Conservation (phyloP, 1,140 invertebrate genomes). For the Tetragonula clypearis region DNA sequence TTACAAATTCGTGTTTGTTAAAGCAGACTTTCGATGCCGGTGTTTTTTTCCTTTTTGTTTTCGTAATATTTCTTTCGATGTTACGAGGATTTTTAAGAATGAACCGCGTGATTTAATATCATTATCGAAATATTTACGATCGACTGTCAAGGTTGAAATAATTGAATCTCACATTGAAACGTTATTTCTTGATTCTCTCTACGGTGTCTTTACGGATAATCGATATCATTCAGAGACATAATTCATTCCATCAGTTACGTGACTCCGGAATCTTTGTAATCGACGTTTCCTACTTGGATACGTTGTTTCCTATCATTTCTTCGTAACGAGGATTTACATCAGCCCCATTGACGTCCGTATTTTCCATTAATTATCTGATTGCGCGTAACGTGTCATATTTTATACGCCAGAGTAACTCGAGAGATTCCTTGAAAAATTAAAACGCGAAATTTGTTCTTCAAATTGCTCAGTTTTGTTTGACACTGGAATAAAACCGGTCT, state of each 20-base stretch:
- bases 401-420: not conserved
- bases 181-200: not conserved
- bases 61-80: too few relatives aligned
- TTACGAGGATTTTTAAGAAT: not conserved
- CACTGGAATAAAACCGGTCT: too few relatives aligned
- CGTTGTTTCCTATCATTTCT: not conserved
- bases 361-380: slow-evolving; percentile 13
- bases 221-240: slow-evolving; percentile 25
- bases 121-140: not conserved
- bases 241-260: slow-evolving; percentile 41
- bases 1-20: not conserved
- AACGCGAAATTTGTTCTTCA: not conserved
- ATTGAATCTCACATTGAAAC: slow-evolving; percentile 19
- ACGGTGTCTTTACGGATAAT: slow-evolving; percentile 5
- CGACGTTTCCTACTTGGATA: slow-evolving; percentile 13
- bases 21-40: not conserved
- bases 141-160: slow-evolving; percentile 18
- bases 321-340: slow-evolving; percentile 8
- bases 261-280: slow-evolving; percentile 38
- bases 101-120: not conserved
- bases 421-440: not conserved
- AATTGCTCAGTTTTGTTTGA: not conserved
- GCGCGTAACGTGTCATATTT: not conserved
- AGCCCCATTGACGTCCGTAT: not conserved
- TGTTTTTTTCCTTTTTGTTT: not conserved